These are phyloP conservation scores for Portevinia maculata DNA, from an alignment of 2,888 invertebrate species.

Conservation along the genomic window DNA sequence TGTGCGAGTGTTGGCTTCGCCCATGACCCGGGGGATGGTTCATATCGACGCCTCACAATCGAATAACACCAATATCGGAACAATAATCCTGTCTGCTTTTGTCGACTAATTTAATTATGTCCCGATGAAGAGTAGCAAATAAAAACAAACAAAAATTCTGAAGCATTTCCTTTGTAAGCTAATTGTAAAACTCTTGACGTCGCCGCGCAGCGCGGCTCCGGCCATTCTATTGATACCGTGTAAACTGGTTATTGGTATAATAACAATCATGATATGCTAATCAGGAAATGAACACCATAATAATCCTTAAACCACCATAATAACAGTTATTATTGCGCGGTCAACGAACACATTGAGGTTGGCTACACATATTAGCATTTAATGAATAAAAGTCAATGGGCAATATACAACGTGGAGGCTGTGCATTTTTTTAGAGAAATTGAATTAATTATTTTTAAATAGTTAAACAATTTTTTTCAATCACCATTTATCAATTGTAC, in stretches of 20 bases:
- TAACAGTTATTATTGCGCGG: constrained; percentile 57
- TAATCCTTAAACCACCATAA: constrained; percentile 63
- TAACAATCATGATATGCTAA: constrained; percentile 70
- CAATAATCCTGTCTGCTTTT: constrained; percentile 73
- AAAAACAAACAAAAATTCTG: constrained; percentile 9
- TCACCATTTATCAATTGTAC: background rate
- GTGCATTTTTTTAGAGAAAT: background rate
- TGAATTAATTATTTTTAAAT: constrained; percentile 12
- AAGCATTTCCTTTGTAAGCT: constrained; percentile 33
- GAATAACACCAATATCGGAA: constrained; percentile 37
- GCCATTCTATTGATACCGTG: constrained; percentile 26
- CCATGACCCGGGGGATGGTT: constrained; percentile 4
- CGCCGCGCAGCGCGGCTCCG: background rate
- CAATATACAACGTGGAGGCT: constrained; percentile 8
- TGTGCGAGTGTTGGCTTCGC: background rate
- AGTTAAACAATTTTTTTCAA: no score
- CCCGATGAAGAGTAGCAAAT: constrained; percentile 9
- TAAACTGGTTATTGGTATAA: constrained; percentile 54
- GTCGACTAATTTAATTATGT: constrained; percentile 72
- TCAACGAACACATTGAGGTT: constrained; percentile 44
- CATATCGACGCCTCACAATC: constrained; percentile 4
- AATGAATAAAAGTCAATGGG: constrained; percentile 32
- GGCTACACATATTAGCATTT: constrained; percentile 47
- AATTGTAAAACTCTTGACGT: constrained; percentile 10
- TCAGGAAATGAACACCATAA: constrained; percentile 69